These are phyloP conservation scores for Cossypha heuglini DNA, from an alignment of 2,797 vertebrate species.

Conservation along the genomic window DNA sequence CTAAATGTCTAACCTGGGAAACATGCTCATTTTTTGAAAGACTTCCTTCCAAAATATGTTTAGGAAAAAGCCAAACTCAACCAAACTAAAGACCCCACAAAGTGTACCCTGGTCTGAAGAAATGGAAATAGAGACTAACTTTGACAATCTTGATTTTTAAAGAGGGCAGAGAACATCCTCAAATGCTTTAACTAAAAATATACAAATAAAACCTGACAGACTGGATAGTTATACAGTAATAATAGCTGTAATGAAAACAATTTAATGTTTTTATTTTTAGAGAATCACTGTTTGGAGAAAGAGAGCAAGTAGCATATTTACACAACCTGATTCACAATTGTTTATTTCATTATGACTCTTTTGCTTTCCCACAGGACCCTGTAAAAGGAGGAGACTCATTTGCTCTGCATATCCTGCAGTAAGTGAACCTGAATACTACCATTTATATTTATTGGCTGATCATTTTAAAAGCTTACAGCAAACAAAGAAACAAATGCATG, in stretches of 20 bases:
- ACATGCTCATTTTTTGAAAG: background rate
- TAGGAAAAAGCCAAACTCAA: accelerated
- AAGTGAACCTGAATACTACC: background rate
- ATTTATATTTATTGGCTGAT: background rate
- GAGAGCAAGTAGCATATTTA: background rate
- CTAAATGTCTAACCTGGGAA: background rate
- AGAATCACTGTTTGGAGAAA: background rate
- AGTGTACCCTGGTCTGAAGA: background rate
- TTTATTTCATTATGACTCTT: background rate
- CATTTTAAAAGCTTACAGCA: background rate
- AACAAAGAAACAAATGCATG: background rate
- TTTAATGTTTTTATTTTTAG: background rate
- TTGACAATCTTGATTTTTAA: background rate
- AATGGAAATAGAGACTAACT: background rate
- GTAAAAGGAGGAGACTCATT: background rate
- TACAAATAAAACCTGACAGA: background rate
- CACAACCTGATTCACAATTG: background rate
- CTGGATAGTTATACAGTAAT: background rate
- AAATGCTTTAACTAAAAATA: background rate
- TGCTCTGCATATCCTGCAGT: background rate
- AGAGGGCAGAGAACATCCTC: background rate
- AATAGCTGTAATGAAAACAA: background rate
- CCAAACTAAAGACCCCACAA: background rate
- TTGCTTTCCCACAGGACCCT: background rate
- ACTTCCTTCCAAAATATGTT: background rate